phyloP scores from a whole-genome alignment of 2,797 vertebrate genomes.

The Poecilia wingei region DNA sequence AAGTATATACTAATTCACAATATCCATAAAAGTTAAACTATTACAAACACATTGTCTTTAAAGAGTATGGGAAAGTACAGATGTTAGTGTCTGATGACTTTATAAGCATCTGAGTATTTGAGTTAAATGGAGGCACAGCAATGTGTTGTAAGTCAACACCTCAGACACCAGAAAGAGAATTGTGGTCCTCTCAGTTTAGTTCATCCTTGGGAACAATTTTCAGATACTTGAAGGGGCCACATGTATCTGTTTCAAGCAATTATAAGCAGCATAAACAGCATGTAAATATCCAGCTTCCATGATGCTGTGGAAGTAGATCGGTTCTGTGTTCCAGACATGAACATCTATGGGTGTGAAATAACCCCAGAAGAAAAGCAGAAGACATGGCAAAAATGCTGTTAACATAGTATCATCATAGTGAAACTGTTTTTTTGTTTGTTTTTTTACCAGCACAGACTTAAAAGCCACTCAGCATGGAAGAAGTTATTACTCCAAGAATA shows the following conservation, averaged over 20 bases:
- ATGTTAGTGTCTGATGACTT: not conserved
- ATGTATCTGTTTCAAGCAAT: not conserved
- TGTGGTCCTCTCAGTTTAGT: not conserved
- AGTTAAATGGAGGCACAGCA: not conserved
- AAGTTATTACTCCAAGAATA: not conserved
- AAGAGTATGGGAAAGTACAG: not conserved
- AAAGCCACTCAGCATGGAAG: not conserved
- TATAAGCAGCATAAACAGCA: not conserved
- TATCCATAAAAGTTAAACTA: not conserved
- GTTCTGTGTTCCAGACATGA: not conserved
- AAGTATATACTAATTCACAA: not conserved
- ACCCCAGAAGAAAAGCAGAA: not conserved
- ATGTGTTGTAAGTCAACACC: not conserved
- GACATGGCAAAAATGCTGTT: not conserved
- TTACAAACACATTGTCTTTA: not conserved
- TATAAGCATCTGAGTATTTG: not conserved
- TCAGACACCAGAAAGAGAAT: not conserved
- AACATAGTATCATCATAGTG: not conserved
- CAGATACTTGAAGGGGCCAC: not conserved
- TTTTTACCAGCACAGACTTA: not conserved
- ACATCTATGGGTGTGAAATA: not conserved
- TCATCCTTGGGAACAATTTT: not conserved
- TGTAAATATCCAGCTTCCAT: not conserved
- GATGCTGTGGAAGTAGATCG: not conserved
- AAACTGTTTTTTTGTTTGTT: not conserved